Conservation (phyloP, 2,797 vertebrate genomes). For the Notolepis coatsorum region DNA sequence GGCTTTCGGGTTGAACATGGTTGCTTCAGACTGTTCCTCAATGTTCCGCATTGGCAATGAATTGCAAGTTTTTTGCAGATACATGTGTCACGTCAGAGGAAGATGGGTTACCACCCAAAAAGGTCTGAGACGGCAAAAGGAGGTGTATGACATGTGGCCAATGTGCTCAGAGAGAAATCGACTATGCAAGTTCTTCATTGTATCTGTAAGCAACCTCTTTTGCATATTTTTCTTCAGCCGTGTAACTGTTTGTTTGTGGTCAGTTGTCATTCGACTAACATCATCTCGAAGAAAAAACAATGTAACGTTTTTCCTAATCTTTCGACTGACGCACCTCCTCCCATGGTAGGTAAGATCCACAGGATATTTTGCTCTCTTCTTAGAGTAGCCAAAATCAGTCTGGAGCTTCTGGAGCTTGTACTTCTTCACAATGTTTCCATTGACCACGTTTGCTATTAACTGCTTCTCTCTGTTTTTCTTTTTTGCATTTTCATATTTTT, state of each 20-base stretch:
- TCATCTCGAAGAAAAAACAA: conserved; percentile 24
- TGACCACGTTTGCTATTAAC: conserved; percentile 26
- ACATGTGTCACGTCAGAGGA: conserved; percentile 25
- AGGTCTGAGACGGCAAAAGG: conserved; percentile 26
- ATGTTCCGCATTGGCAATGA: conserved; percentile 21
- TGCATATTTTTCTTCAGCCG: conserved; percentile 23
- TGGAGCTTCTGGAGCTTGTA: conserved; percentile 32
- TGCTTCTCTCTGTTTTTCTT: conserved; percentile 34
- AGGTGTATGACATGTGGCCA: conserved; percentile 20
- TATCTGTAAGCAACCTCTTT: conserved; percentile 32
- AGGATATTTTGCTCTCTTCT: conserved; percentile 22
- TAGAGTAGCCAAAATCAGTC: conserved; percentile 25
- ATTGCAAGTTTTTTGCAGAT: conserved; percentile 27
- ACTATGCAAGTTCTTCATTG: conserved; percentile 29
- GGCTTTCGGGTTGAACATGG: conserved; percentile 4
- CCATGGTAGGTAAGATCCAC: conserved; percentile 18
- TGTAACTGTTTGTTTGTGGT: conserved; percentile 27
- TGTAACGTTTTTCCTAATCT: conserved; percentile 7
- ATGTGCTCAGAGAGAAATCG: conserved; percentile 24
- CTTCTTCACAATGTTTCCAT: conserved; percentile 26
- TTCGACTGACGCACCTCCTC: conserved; percentile 9
- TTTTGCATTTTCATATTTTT: conserved; percentile 33
- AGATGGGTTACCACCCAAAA: conserved; percentile 34
- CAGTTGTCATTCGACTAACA: conserved; percentile 24
- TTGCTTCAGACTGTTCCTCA: conserved; percentile 13